These are phyloP conservation scores for Cichlasoma orientale DNA, from an alignment of 2,797 vertebrate genomes.

Conservation along the genomic window DNA sequence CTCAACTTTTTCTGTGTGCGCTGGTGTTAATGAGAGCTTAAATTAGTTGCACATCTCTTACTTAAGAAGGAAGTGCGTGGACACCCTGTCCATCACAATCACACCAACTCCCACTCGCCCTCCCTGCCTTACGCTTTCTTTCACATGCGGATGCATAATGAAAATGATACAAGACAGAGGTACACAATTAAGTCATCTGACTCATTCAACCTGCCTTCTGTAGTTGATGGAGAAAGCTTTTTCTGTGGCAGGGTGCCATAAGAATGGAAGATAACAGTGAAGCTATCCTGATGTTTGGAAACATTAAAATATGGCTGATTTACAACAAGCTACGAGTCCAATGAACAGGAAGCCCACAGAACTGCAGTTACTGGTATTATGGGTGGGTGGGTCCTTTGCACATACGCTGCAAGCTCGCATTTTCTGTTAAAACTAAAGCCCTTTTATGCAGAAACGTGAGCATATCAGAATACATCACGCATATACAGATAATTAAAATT, in stretches of 20 bases:
- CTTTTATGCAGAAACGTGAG: background rate
- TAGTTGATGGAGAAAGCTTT: too few species aligned
- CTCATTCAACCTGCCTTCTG: background rate
- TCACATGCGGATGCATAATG: conserved; percentile 9
- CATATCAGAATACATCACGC: background rate
- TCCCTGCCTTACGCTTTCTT: background rate
- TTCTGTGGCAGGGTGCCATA: background rate
- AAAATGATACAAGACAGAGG: background rate
- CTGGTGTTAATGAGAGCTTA: conserved; percentile 38
- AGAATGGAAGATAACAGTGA: background rate
- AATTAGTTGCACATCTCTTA: conserved; percentile 33
- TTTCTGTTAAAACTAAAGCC: background rate
- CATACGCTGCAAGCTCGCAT: conserved; percentile 35
- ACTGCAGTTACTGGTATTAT: conserved; percentile 2
- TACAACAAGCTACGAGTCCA: background rate
- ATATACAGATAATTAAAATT: too few species aligned
- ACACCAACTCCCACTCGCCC: conserved; percentile 32
- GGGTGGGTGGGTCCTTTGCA: conserved; percentile 45
- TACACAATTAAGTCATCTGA: background rate
- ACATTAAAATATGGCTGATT: background rate
- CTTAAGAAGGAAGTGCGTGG: conserved; percentile 8
- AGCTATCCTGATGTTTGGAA: background rate
- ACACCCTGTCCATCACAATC: conserved; percentile 34
- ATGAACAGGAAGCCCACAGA: background rate
- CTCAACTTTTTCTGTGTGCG: background rate